Base-by-base conservation (phyloP, 1,140 invertebrate genomes). In the Drosophila funebris region DNA sequence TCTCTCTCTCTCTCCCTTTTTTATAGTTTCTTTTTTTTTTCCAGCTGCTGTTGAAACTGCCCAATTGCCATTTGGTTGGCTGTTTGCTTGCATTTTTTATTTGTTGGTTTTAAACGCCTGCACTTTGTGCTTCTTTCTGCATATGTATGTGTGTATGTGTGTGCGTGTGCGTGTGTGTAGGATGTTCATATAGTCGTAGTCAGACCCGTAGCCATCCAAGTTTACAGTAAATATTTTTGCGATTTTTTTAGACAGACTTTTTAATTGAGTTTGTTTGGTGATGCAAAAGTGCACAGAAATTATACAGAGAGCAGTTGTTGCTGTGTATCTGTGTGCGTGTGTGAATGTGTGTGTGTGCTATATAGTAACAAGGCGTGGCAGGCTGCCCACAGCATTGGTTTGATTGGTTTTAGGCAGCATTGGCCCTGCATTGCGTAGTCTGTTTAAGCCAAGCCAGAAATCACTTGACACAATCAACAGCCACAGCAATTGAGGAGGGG, bases 191-290 rank as follows among this genome's bases (percentile, higher is more conserved):
- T 80, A 85, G 64, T 87, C 54, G 57, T 44, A 50, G 41, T 60
- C 44, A 27, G 58, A 48, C 24, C 73, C 41, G 54, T 57, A 70
- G 56, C 22, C 54, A 58, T 50, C 37, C 75, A 78, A 87, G 83
- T 83, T 88, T 88, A 82, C 82, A 87, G 82, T 87, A 87, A 87
- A 87, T 87, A 87, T 87, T 87, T 87, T 87, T 87, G 78, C 82
- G 78, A 87, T 87, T 85, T 79, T 80, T 80, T 73, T 75, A 58
- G 78, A 88, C 78, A 75, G 83, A 87, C 82, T 88, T 87, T 87
- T 87, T 87, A 87, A 87, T 87, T 87, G 82, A 87, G 82, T 87
- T 87, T 87, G 82, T 88, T 87, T 88, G 82, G 82, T 78, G 83
- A 87, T 87, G 82, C 82, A 88, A 87, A 88, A 87, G 82, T 87